Evolutionary conservation across 2,113 vertebrate genomes (phyloP).

Genomic region (Perccottus glenii): DNA sequence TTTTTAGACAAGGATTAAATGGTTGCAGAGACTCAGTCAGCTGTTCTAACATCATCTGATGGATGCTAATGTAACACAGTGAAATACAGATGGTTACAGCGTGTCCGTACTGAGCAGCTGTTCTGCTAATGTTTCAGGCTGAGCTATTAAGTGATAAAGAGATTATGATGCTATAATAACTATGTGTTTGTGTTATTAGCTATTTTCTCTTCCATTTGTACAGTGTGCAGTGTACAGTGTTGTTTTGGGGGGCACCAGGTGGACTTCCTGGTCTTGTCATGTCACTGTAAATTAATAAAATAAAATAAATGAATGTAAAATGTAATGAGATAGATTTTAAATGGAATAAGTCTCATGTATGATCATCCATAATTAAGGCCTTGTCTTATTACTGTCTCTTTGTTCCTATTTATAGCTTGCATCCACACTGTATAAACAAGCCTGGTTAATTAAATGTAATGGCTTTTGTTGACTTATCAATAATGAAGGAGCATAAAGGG

Average conservation of each 20-base stretch:
- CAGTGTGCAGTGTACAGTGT: background rate
- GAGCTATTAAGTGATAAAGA: conserved; percentile 36
- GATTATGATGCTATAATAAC: conserved; percentile 5
- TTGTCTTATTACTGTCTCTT: conserved; percentile 17
- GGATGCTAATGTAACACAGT: conserved; percentile 43
- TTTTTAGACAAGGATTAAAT: background rate
- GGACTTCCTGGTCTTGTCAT: too few species aligned
- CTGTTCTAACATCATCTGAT: conserved; percentile 47
- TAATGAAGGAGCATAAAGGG: conserved; percentile 7
- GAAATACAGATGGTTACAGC: conserved; percentile 41
- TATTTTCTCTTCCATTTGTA: background rate
- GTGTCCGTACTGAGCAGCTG: conserved; percentile 46
- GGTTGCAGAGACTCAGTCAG: conserved; percentile 21
- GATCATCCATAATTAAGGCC: conserved; percentile 23
- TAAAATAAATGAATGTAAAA: background rate
- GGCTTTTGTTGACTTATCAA: conserved; percentile 25
- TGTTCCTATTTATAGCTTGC: conserved; percentile 27
- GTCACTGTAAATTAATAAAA: too few species aligned
- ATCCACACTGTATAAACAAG: conserved; percentile 31
- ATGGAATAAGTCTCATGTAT: conserved; percentile 17
- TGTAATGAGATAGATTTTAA: background rate
- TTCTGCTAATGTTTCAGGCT: conserved; percentile 33
- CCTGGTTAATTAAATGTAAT: conserved; percentile 47
- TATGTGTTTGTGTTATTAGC: background rate
- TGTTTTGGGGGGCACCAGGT: too few species aligned